phyloP scores from a whole-genome alignment of 2,797 vertebrate genomes.

The Xenopus petersii region DNA sequence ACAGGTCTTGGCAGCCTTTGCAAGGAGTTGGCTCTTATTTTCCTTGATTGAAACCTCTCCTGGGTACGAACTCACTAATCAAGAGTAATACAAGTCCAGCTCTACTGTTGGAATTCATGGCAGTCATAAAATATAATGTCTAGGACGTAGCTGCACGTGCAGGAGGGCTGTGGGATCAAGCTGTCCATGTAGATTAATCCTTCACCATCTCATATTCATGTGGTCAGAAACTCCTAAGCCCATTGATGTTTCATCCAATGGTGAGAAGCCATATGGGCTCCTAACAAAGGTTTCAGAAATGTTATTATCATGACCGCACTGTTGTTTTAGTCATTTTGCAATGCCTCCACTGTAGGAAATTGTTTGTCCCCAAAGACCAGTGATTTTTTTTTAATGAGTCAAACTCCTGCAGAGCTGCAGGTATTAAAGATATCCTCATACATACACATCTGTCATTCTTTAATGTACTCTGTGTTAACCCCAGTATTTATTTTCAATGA shows the following conservation, averaged over 20 bases:
- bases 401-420: background rate
- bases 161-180: constrained; percentile 24
- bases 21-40: constrained; percentile 34
- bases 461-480: background rate
- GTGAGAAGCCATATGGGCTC: constrained; percentile 1
- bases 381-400: background rate
- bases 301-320: background rate
- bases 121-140: constrained; percentile 41
- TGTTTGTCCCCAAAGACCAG: background rate
- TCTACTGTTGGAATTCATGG: constrained; percentile 45
- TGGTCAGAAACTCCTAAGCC: constrained; percentile 7
- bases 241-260: constrained; percentile 7
- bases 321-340: background rate
- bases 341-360: background rate
- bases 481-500: background rate
- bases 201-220: constrained; percentile 3
- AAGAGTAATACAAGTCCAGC: constrained; percentile 41
- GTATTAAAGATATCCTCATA: background rate
- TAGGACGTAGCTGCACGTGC: constrained; percentile 26
- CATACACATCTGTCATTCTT: background rate
- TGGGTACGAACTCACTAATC: constrained; percentile 39
- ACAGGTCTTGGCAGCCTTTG: constrained; percentile 41
- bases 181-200: constrained; percentile 32
- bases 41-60: constrained; percentile 37
- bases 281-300: background rate